These are phyloP conservation scores for Ptilorrhoa leucosticta DNA, from an alignment of 2,113 vertebrate species.

Conservation along the genomic window DNA sequence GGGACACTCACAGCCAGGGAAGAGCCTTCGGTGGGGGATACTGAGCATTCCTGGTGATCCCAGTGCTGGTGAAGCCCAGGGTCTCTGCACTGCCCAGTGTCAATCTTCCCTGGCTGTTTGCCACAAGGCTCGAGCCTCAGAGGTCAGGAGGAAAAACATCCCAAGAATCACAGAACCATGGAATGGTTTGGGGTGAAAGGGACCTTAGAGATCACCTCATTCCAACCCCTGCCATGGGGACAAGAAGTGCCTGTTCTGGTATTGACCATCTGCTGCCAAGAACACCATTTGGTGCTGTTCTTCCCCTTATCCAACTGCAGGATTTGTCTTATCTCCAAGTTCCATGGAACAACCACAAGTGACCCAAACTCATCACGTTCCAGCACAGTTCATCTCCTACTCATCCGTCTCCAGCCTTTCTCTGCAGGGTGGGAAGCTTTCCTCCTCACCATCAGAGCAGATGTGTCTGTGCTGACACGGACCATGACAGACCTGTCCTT, in stretches of 20 bases:
- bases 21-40: neutral
- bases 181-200: neutral
- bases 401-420: accelerated
- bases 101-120: neutral
- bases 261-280: neutral
- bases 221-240: neutral
- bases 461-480: neutral
- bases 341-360: neutral
- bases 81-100: neutral
- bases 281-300: neutral
- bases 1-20: neutral
- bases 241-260: accelerated
- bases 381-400: neutral
- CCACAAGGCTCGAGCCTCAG: neutral
- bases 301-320: accelerated
- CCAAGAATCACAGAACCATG: neutral
- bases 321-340: neutral
- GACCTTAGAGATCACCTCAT: neutral
- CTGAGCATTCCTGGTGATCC: neutral
- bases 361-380: neutral
- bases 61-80: neutral
- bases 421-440: neutral
- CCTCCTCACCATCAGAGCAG: accelerated
- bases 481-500: accelerated
- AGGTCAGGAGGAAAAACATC: neutral